Evolutionary conservation across 1,140 invertebrate genomes (phyloP).

Genomic region (Microplitis demolitor): DNA sequence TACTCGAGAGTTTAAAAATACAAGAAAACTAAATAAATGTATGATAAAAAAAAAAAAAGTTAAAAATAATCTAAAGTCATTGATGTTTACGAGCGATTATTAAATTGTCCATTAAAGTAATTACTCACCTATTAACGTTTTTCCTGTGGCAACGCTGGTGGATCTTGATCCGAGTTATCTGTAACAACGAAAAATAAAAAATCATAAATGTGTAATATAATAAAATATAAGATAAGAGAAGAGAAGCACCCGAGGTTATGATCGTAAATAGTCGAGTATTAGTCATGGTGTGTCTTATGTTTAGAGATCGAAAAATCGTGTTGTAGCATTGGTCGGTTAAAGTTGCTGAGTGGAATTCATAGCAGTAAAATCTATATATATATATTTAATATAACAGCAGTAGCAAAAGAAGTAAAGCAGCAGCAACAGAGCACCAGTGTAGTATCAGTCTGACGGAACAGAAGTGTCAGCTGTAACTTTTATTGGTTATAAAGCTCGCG

Average conservation of each 20-base stretch:
- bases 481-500: conserved; percentile 55
- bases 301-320: conserved; percentile 7
- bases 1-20: too few relatives aligned
- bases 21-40: too few relatives aligned
- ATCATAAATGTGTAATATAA: not conserved
- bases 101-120: too few relatives aligned
- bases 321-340: not conserved
- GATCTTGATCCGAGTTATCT: too few relatives aligned
- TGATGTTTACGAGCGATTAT: too few relatives aligned
- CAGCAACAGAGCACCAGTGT: not conserved
- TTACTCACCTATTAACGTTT: too few relatives aligned
- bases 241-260: not conserved
- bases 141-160: too few relatives aligned
- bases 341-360: not conserved
- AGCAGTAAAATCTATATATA: not conserved
- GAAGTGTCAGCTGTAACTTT: conserved; percentile 55
- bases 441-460: conserved; percentile 32
- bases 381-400: not conserved
- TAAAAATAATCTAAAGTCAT: too few relatives aligned
- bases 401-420: not conserved
- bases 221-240: not conserved
- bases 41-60: too few relatives aligned
- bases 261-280: conserved; percentile 13
- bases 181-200: not conserved
- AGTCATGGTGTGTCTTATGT: not conserved